A percentile compares a stretch with the other conserved stretches of the same genome.
phyloP scores from a whole-genome alignment of 2,797 vertebrate species.

The Gobio occitaniae region DNA sequence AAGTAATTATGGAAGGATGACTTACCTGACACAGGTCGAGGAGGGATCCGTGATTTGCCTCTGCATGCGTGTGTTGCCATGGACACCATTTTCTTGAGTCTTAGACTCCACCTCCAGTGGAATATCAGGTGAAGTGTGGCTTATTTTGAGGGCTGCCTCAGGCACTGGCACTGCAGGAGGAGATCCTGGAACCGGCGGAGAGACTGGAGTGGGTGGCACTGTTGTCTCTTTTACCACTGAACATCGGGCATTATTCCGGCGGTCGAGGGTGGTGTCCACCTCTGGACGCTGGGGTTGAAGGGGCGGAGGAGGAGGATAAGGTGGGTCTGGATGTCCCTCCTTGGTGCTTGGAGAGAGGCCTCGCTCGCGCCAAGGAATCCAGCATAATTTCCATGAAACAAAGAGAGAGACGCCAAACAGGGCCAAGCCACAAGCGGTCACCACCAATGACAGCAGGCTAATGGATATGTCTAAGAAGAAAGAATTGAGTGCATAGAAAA shows the following conservation, averaged over 20 bases:
- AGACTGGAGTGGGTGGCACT: slow-evolving; percentile 76
- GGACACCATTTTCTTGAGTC: slow-evolving; percentile 84
- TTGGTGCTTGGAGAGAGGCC: slow-evolving; percentile 86
- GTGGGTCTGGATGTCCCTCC: slow-evolving; percentile 79
- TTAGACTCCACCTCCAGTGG: slow-evolving; percentile 86
- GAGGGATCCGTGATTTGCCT: slow-evolving; percentile 92
- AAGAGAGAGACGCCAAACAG: slow-evolving; percentile 97
- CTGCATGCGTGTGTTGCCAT: slow-evolving; percentile 86
- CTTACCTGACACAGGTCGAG: slow-evolving; percentile 82
- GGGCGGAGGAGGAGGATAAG: slow-evolving; percentile 61
- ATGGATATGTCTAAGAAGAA: slow-evolving; percentile 88
- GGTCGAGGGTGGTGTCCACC: slow-evolving; percentile 85
- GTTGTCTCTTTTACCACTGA: slow-evolving; percentile 83
- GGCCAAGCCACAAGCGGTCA: slow-evolving; percentile 95
- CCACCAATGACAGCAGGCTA: slow-evolving; percentile 93
- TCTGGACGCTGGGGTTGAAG: slow-evolving; percentile 84
- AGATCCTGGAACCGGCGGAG: slow-evolving; percentile 73
- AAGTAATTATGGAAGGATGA: neutral
- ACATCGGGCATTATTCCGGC: slow-evolving; percentile 82
- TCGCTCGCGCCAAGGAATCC: slow-evolving; percentile 98
- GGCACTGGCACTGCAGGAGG: slow-evolving; percentile 81
- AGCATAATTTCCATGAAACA: slow-evolving; percentile 99
- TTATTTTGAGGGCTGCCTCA: slow-evolving; percentile 97
- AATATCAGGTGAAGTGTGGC: slow-evolving; percentile 96
- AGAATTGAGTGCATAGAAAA: neutral